Evolutionary conservation across 2,888 invertebrate genomes (phyloP).

Genomic region (Melieria picta): DNA sequence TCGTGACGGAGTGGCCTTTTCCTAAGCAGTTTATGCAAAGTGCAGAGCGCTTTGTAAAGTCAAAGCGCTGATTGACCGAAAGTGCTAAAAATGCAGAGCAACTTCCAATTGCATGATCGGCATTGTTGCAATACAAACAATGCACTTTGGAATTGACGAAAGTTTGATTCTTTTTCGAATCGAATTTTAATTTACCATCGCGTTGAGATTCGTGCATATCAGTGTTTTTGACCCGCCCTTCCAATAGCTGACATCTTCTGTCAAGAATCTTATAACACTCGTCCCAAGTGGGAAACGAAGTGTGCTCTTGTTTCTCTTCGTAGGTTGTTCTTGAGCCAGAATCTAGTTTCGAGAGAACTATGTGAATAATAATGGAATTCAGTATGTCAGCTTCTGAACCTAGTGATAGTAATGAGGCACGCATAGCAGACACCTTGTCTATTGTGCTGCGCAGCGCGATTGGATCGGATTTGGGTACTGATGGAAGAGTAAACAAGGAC

Average conservation of each 20-base stretch:
- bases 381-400: conserved; percentile 10
- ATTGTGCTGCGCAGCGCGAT: conserved; percentile 5
- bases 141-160: conserved; percentile 2
- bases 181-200: neutral
- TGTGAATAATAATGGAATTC: conserved; percentile 18
- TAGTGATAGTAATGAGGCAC: conserved; percentile 11
- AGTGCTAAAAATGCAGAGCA: conserved; percentile 5
- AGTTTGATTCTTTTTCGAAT: neutral
- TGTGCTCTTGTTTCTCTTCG: conserved; percentile 6
- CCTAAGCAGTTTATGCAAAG: conserved; percentile 15
- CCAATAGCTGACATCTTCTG: neutral
- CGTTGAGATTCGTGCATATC: neutral
- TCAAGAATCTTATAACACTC: conserved; percentile 9
- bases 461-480: conserved; percentile 1
- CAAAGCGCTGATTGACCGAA: neutral
- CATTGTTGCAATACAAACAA: conserved; percentile 5
- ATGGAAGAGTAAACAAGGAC: conserved; percentile 11
- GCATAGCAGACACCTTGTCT: conserved; percentile 14
- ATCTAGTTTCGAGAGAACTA: conserved; percentile 10
- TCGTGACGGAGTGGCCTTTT: conserved; percentile 9
- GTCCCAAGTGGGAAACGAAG: conserved; percentile 5
- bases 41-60: neutral
- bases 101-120: neutral
- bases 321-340: neutral
- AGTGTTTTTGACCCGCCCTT: neutral